These are phyloP conservation scores for Epistrophe eligans DNA, from an alignment of 2,888 invertebrate genomes.

Conservation along the genomic window DNA sequence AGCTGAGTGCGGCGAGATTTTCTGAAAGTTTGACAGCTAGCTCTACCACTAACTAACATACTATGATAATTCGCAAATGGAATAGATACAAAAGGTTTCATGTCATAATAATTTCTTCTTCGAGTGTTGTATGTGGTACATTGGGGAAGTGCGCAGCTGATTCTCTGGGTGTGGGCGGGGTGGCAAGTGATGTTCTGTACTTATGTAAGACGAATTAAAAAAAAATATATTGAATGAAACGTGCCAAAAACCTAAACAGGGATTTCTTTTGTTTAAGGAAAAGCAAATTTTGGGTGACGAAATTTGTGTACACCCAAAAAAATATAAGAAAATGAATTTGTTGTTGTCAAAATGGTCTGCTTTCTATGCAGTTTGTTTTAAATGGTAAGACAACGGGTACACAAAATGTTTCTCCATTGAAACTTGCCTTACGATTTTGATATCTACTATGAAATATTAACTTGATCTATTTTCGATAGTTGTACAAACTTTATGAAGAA, in stretches of 20 bases:
- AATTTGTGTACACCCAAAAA: background rate
- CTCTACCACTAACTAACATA: too few species aligned
- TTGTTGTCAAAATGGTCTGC: background rate
- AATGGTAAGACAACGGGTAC: background rate
- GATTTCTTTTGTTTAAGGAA: conserved; percentile 50
- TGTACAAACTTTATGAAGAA: too few species aligned
- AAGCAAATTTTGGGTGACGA: conserved; percentile 9
- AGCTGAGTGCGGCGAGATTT: background rate
- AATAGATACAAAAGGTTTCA: conserved; percentile 13
- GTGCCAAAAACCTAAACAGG: conserved; percentile 54
- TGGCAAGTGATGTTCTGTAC: conserved; percentile 24
- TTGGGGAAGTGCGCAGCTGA: conserved; percentile 53
- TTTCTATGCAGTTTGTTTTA: background rate
- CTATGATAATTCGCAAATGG: conserved; percentile 18
- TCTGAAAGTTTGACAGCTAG: background rate
- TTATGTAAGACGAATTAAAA: conserved; percentile 59
- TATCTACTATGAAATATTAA: too few species aligned
- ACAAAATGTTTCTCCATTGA: too few species aligned
- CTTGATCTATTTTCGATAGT: too few species aligned
- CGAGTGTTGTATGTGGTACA: conserved; percentile 8
- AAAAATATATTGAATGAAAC: conserved; percentile 45
- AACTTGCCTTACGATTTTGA: too few species aligned
- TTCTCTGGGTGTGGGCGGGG: conserved; percentile 29
- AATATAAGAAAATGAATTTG: background rate
- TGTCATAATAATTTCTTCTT: background rate